Evolutionary conservation across 2,888 invertebrate species (phyloP).

Genomic region (Baronia brevicornis): DNA sequence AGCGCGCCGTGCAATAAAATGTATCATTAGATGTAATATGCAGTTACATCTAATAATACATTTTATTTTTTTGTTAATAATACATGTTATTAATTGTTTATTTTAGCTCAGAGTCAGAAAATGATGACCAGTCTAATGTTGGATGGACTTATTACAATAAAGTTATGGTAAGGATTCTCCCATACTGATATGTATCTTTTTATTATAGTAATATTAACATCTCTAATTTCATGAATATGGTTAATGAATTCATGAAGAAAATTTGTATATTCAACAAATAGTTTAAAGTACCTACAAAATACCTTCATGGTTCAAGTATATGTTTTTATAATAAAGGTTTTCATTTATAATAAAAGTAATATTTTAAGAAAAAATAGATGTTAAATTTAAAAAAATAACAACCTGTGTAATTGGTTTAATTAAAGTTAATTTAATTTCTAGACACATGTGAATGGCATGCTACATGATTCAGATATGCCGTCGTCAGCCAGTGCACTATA

Average conservation of each 20-base stretch:
- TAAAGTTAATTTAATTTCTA: slow-evolving; percentile 24
- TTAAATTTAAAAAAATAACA: too few species aligned
- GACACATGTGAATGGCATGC: slow-evolving; percentile 68
- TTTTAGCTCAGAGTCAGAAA: slow-evolving; percentile 65
- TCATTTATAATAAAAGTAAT: too few species aligned
- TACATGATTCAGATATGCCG: slow-evolving; percentile 68
- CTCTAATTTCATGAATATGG: too few species aligned
- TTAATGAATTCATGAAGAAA: too few species aligned
- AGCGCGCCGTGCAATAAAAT: too few species aligned
- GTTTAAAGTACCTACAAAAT: too few species aligned
- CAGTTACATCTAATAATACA: slow-evolving; percentile 5
- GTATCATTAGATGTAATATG: too few species aligned
- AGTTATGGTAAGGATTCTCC: slow-evolving; percentile 73
- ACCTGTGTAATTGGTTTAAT: not conserved
- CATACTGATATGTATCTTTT: not conserved
- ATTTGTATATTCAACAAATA: too few species aligned
- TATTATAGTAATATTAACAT: not conserved
- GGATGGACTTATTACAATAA: slow-evolving; percentile 84
- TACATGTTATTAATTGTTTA: not conserved
- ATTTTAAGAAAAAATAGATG: too few species aligned
- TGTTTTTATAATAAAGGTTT: not conserved
- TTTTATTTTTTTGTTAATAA: not conserved
- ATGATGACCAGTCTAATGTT: slow-evolving; percentile 74
- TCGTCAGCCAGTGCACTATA: slow-evolving; percentile 62
- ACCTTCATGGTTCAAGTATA: too few species aligned